Base-by-base conservation (phyloP, 1,140 invertebrate species). In the Harlomillsia oculata region DNA sequence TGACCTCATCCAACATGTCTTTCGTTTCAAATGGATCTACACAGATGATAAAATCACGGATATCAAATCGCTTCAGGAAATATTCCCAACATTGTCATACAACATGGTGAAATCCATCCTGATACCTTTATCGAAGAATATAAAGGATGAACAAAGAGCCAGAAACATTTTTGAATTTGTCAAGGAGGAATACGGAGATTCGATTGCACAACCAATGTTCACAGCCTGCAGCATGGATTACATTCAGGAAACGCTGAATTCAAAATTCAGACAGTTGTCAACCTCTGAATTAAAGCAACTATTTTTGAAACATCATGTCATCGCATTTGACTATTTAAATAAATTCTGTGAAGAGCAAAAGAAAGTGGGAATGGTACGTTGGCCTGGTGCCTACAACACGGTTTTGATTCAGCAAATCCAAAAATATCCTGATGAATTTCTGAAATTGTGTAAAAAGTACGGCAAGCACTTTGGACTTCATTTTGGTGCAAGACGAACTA, bases 361-460 rank as follows among this genome's bases (percentile, higher is more conserved):
- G n/a, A n/a, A n/a, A n/a, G n/a, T n/a, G n/a, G n/a, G n/a, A n/a
- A n/a, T n/a, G n/a, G n/a, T n/a, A n/a, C n/a, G n/a, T n/a, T n/a
- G n/a, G n/a, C n/a, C n/a, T n/a, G 6, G 14, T 34, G 40, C 48
- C 2, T 58, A 49, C 49, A 32, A 34, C 21, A 39, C 13, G 21
- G 36, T 39, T 16, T 53, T 58, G 30, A 58, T 58, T 37, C 39
- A 58, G 29, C 29, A 40, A 16, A 50, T 39, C 20, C 50, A 52
- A 6, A 52, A 39, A 39, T 14, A 55, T 13, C 54, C 54, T 14
- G n/a, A 41, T 2, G 46, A 41, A 18, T 57, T 57, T 51, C 36
- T 57, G 18, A 48, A 51, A 8, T 26, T 57, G 28, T 50, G 34
- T 44, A 48, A 57, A 36, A 57, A 57, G 36, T 57, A 57, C 25